Evolutionary conservation across 2,797 vertebrate genomes (phyloP), one percentile per base, ranked within the genome.

Genomic region (Lophius americanus): DNA sequence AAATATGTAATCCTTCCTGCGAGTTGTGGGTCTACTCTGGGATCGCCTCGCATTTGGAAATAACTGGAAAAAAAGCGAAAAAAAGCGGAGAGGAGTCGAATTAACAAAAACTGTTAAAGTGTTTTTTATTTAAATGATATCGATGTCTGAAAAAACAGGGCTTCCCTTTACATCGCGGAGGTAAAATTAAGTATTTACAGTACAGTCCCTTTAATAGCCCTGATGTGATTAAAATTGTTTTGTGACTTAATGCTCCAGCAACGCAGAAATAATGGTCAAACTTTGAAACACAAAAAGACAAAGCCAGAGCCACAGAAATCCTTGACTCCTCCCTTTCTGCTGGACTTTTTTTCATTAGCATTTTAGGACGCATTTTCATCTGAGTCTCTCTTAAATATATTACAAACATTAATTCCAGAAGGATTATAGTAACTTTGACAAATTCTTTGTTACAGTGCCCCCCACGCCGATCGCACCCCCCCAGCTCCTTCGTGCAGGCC

Each of bases 381-480:
- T 23, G 0, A 48, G 23, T 58, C 10, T 13, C 12, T 49, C 7
- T 13, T 36, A 33, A 12, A 39, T 1, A 3, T 4, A 8, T 12
- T 14, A 2, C 2, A 8, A 13, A 48, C 7, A 11, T 4, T n/a
- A 0, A 53, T 38, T 46, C 6, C 23, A 9, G 59, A 6, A 56
- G 11, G 51, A 62, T 62, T 32, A 51, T 23, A n/a, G 0, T 36
- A 35, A 2, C 13, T 41, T 6, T 9, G 2, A 23, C 23, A 23
- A 23, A 2, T 66, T 44, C 12, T 83, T 33, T 72, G 3, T 33
- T 62, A 37, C 88, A 98, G 97, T 97, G 70, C 96, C 97, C 2
- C 97, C 97, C 0, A 96, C 96, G 0, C 97, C 97, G 6, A 96
- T 97, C 0, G 96, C 97, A 0, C 97, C 97, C 0, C 97, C 97